A percentile compares a stretch with the other conserved stretches of the same genome.
Conservation (phyloP, 2,113 vertebrate genomes). For the Anser cygnoides region DNA sequence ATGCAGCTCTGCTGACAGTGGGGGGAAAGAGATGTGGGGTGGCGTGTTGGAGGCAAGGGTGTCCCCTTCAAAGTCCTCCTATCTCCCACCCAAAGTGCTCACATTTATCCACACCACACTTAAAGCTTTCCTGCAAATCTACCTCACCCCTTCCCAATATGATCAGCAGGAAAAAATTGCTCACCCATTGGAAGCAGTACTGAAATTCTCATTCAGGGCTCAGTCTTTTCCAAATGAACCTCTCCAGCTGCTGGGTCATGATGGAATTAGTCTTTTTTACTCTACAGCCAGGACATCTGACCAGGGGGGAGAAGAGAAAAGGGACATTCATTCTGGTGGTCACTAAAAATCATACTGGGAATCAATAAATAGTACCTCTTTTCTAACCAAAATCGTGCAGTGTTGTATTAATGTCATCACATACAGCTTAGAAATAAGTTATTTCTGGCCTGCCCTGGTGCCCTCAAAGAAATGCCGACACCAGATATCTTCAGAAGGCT, state of each 20-base stretch:
- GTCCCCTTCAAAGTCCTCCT: not conserved
- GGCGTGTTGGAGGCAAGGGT: not conserved
- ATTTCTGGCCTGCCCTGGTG: not conserved
- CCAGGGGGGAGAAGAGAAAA: not conserved
- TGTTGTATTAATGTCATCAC: not conserved
- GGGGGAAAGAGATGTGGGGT: not conserved
- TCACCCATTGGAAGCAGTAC: not conserved
- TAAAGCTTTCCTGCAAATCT: not conserved
- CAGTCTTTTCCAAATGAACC: not conserved
- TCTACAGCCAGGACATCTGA: not conserved
- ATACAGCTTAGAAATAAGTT: not conserved
- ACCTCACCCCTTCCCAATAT: not conserved
- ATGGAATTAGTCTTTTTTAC: not conserved
- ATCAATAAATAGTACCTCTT: not conserved
- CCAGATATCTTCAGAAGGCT: not conserved
- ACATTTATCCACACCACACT: not conserved
- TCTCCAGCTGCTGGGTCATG: not conserved
- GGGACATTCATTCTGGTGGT: not conserved
- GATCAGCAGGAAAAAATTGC: not conserved
- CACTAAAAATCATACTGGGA: not conserved
- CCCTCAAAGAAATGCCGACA: not conserved
- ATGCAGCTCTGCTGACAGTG: not conserved
- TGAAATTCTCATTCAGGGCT: not conserved
- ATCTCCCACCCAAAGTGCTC: not conserved
- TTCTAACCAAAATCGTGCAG: not conserved